Evolutionary conservation across 2,888 invertebrate genomes (phyloP), one percentile per base, ranked within the genome.

Genomic region (Lasioglossum leucozonium): DNA sequence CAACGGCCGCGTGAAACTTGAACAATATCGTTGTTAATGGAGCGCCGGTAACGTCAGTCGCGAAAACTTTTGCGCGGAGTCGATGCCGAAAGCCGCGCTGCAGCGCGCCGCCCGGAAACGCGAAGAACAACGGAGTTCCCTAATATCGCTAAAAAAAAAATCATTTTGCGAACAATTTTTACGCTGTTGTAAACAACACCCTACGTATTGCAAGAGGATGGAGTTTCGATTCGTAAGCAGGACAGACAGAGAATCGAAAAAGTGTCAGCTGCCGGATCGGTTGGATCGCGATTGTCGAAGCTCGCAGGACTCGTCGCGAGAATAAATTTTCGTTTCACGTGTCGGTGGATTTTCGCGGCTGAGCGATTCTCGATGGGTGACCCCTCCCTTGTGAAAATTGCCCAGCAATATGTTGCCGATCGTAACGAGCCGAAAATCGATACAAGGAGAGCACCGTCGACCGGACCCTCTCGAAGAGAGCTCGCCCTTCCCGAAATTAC

Each of bases 241-340:
- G 42, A 1, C 11, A n/a, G n/a, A 11, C 22, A n/a, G 8, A n/a
- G 22, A 10, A n/a, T 51, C 10, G 71, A 78, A 67, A 84, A 76
- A 37, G 47, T 78, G 83, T 81, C 85, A 86, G 85, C 86, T 89
- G 86, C 51, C 69, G 72, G 71, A 87, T 87, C 82, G 78, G 81
- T 87, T 79, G 58, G 11, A 58, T 26, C 81, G 86, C 82, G 86
- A 86, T 79, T 81, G 74, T 8, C 5, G 67, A 82, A 83, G 86
- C 82, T 81, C 72, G 73, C 79, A 69, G 81, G 79, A 75, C 77
- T 83, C 74, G 37, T 44, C n/a, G 72, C 81, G 77, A 77, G 81
- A 83, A 93, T 93, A 93, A 93, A 94, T 94, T 93, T 94, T 93
- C 89, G 93, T 92, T 94, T 94, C 93, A 93, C 94, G 92, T 92